Evolutionary conservation across 2,113 vertebrate species (phyloP).

Genomic region (Capreolus pygargus): DNA sequence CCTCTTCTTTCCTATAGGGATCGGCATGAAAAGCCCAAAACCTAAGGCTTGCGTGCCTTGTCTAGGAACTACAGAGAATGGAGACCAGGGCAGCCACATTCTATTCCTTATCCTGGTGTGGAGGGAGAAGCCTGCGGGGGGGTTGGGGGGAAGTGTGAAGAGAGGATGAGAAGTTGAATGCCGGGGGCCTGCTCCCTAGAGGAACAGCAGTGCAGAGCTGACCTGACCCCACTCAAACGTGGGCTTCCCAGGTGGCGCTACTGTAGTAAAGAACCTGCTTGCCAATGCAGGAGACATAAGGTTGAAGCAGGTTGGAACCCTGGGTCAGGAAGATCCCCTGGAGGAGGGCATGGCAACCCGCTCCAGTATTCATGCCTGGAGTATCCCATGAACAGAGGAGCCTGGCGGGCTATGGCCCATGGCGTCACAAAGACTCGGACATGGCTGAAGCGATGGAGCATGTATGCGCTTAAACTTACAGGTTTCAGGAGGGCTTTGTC

Average conservation of each 20-base stretch:
- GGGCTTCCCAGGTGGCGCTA: not conserved
- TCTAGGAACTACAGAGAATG: not conserved
- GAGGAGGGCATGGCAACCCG: not conserved
- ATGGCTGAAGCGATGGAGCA: not conserved
- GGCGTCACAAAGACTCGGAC: not conserved
- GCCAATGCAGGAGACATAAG: not conserved
- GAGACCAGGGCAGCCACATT: rapidly evolving
- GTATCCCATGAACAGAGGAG: not conserved
- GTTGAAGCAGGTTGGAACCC: not conserved
- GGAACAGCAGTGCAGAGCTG: not conserved
- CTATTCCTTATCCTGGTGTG: not conserved
- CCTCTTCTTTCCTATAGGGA: not conserved
- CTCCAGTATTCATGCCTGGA: not conserved
- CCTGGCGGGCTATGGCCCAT: not conserved
- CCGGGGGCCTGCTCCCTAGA: not conserved
- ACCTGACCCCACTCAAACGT: not conserved
- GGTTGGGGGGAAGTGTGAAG: rapidly evolving
- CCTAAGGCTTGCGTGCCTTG: not conserved
- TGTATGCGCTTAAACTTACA: not conserved
- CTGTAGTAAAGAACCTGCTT: not conserved
- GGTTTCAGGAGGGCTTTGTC: not conserved
- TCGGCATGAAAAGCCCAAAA: not conserved
- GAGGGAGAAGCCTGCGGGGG: not conserved
- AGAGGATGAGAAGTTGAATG: too few relatives aligned
- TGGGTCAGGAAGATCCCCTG: not conserved